Conservation (phyloP, 2,113 vertebrate genomes). For the Pterocles burchelli region DNA sequence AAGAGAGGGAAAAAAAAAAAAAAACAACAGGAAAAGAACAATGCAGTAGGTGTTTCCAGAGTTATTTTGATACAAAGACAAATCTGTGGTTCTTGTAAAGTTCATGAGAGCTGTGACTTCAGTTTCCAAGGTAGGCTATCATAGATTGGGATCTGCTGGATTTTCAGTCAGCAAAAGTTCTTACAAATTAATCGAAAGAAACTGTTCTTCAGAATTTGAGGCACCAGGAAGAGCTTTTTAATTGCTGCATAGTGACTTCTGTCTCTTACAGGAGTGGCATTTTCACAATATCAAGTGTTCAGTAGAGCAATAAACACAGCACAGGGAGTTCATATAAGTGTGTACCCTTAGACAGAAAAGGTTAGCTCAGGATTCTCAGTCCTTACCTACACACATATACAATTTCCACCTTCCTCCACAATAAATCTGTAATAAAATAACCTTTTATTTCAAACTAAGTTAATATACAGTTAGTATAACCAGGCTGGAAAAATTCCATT, state of each 20-base stretch:
- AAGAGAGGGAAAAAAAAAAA: fast-evolving
- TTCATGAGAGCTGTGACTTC: not conserved
- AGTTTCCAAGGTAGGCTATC: not conserved
- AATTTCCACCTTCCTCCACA: conserved; percentile 10
- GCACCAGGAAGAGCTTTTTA: conserved; percentile 66
- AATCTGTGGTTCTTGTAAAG: not conserved
- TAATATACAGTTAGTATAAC: conserved; percentile 45
- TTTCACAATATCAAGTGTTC: conserved; percentile 22
- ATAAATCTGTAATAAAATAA: conserved; percentile 66
- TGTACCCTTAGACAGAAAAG: not conserved
- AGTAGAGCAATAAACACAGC: conserved; percentile 32
- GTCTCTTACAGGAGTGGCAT: conserved; percentile 49
- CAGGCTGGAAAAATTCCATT: conserved; percentile 19
- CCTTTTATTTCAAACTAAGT: conserved; percentile 50
- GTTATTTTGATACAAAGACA: not conserved
- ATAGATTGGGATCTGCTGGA: not conserved
- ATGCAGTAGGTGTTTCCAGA: not conserved
- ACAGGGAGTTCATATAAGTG: not conserved
- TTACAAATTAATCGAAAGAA: conserved; percentile 46
- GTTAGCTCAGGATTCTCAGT: not conserved
- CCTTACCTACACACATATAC: not conserved
- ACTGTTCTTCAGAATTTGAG: conserved; percentile 51
- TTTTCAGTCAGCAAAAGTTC: conserved; percentile 14
- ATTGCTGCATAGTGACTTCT: conserved; percentile 64
- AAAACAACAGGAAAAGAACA: not conserved